Evolutionary conservation across 1,140 invertebrate species (phyloP).

Genomic region (Diabrotica undecimpunctata): DNA sequence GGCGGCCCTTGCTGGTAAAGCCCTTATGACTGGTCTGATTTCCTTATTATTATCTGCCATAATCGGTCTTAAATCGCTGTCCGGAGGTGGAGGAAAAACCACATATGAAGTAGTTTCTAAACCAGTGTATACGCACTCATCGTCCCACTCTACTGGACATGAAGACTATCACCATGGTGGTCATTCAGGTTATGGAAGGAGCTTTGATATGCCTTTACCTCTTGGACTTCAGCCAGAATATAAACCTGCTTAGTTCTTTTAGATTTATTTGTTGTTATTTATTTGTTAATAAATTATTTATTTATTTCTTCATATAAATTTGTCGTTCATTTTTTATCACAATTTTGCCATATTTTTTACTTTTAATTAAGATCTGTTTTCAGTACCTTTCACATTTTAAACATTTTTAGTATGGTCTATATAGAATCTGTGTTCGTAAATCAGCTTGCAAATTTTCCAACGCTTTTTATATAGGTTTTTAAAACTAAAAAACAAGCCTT

Average conservation of each 20-base stretch:
- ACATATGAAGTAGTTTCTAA: conserved; percentile 82
- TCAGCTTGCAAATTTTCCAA: too few relatives aligned
- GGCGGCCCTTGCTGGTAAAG: conserved; percentile 75
- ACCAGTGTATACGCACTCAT: conserved; percentile 68
- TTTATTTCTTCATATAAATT: not conserved
- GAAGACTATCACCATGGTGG: conserved; percentile 57
- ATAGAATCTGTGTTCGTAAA: too few relatives aligned
- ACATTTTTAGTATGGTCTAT: too few relatives aligned
- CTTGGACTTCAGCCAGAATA: conserved; percentile 42
- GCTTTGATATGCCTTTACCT: conserved; percentile 46
- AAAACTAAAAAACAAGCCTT: too few relatives aligned
- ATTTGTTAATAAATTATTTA: conserved; percentile 15
- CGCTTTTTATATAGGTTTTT: too few relatives aligned
- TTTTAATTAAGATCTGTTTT: too few relatives aligned
- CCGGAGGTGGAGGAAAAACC: conserved; percentile 65
- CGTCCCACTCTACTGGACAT: conserved; percentile 65
- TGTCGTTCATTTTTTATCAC: not conserved
- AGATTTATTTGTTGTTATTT: conserved; percentile 12
- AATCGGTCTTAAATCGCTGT: conserved; percentile 68
- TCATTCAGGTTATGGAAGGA: conserved; percentile 56
- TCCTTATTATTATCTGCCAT: conserved; percentile 73
- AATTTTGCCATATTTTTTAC: not conserved
- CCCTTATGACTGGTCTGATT: conserved; percentile 76
- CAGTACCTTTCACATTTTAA: too few relatives aligned
- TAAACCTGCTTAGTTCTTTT: conserved; percentile 30